phyloP scores from a whole-genome alignment of 2,888 invertebrate species.

The Epirrita christyi region DNA sequence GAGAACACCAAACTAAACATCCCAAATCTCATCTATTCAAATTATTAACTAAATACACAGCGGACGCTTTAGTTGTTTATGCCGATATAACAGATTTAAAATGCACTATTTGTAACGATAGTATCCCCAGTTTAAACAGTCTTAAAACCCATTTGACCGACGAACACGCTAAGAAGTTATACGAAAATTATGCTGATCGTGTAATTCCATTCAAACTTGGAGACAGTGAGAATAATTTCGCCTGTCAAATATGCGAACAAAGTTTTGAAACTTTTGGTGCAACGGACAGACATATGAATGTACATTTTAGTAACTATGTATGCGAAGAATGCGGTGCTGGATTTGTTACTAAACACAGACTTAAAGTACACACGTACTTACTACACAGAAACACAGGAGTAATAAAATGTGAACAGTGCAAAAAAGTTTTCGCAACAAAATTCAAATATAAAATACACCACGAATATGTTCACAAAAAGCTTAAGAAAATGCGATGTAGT shows the following conservation, averaged over 20 bases:
- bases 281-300: conserved; percentile 74
- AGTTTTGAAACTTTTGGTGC: conserved; percentile 73
- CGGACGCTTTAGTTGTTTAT: conserved; percentile 48
- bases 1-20: conserved; percentile 37
- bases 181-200: conserved; percentile 42
- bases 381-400: conserved; percentile 11
- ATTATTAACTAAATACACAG: conserved; percentile 42
- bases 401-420: conserved; percentile 48
- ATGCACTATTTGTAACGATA: conserved; percentile 45
- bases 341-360: conserved; percentile 60
- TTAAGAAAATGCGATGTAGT: conserved; percentile 51
- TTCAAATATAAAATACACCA: conserved; percentile 45
- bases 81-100: conserved; percentile 50
- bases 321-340: conserved; percentile 68
- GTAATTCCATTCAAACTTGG: conserved; percentile 51
- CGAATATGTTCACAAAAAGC: conserved; percentile 47
- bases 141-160: conserved; percentile 45
- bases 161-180: conserved; percentile 45
- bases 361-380: conserved; percentile 56
- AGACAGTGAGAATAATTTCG: conserved; percentile 35
- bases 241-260: conserved; percentile 60
- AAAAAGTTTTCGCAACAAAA: conserved; percentile 49
- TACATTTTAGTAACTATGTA: conserved; percentile 69
- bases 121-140: conserved; percentile 39
- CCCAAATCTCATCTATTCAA: conserved; percentile 30